Conservation (phyloP, 2,888 invertebrate species). For the Arrhopalites spinosus region DNA sequence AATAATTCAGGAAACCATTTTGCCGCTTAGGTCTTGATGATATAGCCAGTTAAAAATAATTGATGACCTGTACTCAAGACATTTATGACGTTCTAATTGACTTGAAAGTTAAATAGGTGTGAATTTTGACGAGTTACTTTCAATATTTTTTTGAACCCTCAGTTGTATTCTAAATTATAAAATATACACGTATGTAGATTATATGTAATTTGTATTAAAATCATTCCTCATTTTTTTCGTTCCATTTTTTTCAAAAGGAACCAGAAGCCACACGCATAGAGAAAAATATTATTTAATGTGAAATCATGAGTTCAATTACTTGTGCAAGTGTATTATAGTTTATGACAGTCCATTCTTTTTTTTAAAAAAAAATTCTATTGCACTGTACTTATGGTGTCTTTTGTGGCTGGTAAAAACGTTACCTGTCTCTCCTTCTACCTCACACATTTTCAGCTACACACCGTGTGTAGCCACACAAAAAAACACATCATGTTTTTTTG, state of each 20-base stretch:
- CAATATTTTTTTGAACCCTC: slow-evolving; percentile 7
- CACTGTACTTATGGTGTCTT: not conserved
- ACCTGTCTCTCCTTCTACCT: no score
- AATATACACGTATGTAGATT: not conserved
- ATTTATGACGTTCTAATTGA: slow-evolving; percentile 30
- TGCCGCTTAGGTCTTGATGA: no score
- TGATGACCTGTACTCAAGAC: slow-evolving; percentile 28
- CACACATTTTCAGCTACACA: no score
- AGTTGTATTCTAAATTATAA: not conserved
- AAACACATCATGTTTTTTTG: no score
- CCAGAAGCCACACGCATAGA: not conserved
- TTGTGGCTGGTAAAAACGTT: not conserved
- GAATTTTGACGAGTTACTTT: not conserved
- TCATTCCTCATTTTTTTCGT: not conserved
- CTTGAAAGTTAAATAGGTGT: slow-evolving; percentile 30
- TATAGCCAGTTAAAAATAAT: slow-evolving; percentile 29
- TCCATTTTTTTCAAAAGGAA: not conserved
- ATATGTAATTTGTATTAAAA: not conserved
- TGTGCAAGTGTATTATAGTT: not conserved
- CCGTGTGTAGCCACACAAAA: no score
- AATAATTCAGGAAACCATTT: no score
- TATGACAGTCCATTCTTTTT: slow-evolving; percentile 1
- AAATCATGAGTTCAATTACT: slow-evolving; percentile 8
- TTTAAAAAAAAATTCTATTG: no score
- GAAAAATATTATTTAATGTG: not conserved